Evolutionary conservation across 2,797 vertebrate genomes (phyloP), one percentile per base, ranked within the genome.

Genomic region (Acanthis flammea): DNA sequence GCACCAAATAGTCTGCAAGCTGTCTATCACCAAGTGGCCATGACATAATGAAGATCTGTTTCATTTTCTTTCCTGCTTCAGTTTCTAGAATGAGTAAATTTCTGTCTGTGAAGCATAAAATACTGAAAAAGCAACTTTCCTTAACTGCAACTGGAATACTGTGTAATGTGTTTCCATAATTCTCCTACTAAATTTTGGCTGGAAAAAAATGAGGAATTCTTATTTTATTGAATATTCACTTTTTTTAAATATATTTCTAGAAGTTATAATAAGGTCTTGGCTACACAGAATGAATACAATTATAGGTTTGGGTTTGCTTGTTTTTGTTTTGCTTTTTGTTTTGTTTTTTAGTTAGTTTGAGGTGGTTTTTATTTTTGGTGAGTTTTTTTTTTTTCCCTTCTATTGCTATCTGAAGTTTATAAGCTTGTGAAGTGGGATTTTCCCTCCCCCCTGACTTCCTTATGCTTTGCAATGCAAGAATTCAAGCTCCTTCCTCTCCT

Each of bases 381-480:
- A 42, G 7, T 1, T 4, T 27, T 13, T 70, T 28, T 10, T 28
- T 10, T 8, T 47, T 1, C 23, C 11, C 7, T 33, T 57, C 60
- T 83, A 24, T 39, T 71, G 27, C 5, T 53, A 4, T 25, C 16
- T 73, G 42, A 90, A 44, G 3, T 68, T 75, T 23, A 10, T 31
- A 58, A 53, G 12, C 9, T 70, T 62, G 11, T 31, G 25, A 62
- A 78, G 6, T n/a, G 19, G 65, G 6, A 24, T 16, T 86, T 90
- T 57, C n/a, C 24, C 35, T 30, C 25, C 4, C 13, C 24, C 2
- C 4, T 0, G 0, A 28, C 7, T 70, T 74, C 28, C 37, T 80
- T 60, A 50, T 18, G 50, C 30, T 41, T 54, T 71, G 30, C 27
- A 71, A 42, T 72, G 15, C 37, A 86, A 84, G 44, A 90, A 94